Conservation (phyloP, 2,888 invertebrate species). For the Oxytorus armatus region DNA sequence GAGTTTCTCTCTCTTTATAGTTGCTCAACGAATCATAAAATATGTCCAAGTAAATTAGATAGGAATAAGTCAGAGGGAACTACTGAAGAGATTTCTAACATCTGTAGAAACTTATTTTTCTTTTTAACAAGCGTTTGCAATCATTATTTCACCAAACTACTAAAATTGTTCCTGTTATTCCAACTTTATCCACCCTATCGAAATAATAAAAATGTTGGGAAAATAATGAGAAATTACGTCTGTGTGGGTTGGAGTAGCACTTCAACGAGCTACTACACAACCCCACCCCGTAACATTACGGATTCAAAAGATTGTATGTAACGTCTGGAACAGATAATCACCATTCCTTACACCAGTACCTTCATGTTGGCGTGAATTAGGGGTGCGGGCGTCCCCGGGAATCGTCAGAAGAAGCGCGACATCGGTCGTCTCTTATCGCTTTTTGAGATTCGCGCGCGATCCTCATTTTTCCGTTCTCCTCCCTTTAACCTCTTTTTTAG, state of each 20-base stretch:
- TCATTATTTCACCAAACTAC: too few relatives aligned
- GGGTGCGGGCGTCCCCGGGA: background rate
- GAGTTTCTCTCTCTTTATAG: too few relatives aligned
- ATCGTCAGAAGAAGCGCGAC: conserved; percentile 52
- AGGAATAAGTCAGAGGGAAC: too few relatives aligned
- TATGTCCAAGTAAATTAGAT: too few relatives aligned
- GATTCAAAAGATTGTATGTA: background rate
- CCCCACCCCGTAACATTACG: background rate
- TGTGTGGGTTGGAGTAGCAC: background rate
- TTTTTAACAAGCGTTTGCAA: too few relatives aligned
- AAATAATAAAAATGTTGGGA: conserved; percentile 13
- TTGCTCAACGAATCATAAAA: too few relatives aligned
- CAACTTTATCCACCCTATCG: too few relatives aligned
- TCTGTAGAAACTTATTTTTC: too few relatives aligned
- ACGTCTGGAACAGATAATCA: conserved; percentile 25
- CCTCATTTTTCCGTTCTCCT: conserved; percentile 48
- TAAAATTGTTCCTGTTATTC: too few relatives aligned
- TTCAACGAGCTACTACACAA: background rate
- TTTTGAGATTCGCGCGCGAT: conserved; percentile 42
- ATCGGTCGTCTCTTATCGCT: conserved; percentile 61
- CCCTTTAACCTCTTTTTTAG: conserved; percentile 22
- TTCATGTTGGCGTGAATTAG: conserved; percentile 54
- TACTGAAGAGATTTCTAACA: too few relatives aligned
- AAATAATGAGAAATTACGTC: background rate
- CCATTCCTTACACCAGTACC: conserved; percentile 60